Conservation (phyloP, 2,888 invertebrate species). For the Pegoplata infirma region DNA sequence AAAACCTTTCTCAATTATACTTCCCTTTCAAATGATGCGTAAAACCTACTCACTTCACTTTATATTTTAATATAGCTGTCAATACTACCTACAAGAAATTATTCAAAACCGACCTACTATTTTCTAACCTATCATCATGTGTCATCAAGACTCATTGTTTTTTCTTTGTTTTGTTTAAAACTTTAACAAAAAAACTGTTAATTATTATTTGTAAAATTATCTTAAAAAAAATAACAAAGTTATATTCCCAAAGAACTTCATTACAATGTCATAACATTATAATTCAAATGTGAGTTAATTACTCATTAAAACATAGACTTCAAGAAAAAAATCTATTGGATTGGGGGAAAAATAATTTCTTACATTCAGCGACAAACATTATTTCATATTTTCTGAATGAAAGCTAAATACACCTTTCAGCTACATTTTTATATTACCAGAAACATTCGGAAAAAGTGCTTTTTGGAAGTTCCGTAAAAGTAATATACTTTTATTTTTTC, state of each 20-base stretch:
- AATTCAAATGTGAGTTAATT: constrained; percentile 32
- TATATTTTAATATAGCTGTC: too few species aligned
- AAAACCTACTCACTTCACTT: neutral
- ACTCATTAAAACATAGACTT: constrained; percentile 5
- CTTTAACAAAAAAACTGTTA: constrained; percentile 1
- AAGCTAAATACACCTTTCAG: too few species aligned
- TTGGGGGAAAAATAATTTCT: neutral
- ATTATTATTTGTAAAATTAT: constrained; percentile 1
- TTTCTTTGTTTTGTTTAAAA: neutral
- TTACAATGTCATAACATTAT: constrained; percentile 11
- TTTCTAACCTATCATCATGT: constrained; percentile 24
- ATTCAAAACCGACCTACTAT: constrained; percentile 28
- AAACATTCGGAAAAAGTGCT: too few species aligned
- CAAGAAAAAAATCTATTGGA: neutral
- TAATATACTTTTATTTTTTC: too few species aligned
- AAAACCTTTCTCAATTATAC: neutral
- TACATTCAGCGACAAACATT: too few species aligned
- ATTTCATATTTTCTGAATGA: too few species aligned
- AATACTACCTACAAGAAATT: constrained; percentile 30
- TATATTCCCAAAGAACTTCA: constrained; percentile 35
- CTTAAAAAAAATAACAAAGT: neutral
- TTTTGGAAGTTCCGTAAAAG: too few species aligned
- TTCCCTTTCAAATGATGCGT: neutral
- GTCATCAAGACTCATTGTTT: neutral
- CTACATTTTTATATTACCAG: too few species aligned